Evolutionary conservation across 1,140 invertebrate species (phyloP).

Genomic region (Chionoecetes opilio): DNA sequence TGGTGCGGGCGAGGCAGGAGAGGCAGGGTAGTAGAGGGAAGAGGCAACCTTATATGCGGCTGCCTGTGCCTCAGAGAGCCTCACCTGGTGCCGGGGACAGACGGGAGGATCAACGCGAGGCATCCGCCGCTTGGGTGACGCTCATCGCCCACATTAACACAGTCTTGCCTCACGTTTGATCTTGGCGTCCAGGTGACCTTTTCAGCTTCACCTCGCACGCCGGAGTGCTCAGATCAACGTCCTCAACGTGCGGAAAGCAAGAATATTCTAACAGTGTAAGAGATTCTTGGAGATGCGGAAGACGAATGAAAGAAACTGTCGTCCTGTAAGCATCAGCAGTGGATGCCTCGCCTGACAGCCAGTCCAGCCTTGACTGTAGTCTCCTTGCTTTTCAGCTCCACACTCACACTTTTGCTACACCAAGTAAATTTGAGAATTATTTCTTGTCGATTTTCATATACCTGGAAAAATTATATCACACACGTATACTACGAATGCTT

Average conservation of each 20-base stretch:
- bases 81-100: conserved; percentile 50
- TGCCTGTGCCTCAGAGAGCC: conserved; percentile 45
- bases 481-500: background rate
- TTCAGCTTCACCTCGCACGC: background rate
- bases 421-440: background rate
- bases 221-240: too few species aligned
- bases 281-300: background rate
- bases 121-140: conserved; percentile 42
- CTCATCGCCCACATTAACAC: background rate
- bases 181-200: background rate
- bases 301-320: background rate
- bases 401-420: background rate
- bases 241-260: background rate
- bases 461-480: background rate
- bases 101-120: conserved; percentile 28
- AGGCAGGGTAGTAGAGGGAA: background rate
- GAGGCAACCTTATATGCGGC: background rate
- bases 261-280: background rate
- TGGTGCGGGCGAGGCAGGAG: background rate
- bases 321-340: background rate
- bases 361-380: background rate
- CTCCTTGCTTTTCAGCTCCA: background rate
- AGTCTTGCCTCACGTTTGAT: background rate
- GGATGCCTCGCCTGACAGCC: background rate
- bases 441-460: background rate